phyloP scores from a whole-genome alignment of 2,888 invertebrate species.

The Uloborus plumipes region DNA sequence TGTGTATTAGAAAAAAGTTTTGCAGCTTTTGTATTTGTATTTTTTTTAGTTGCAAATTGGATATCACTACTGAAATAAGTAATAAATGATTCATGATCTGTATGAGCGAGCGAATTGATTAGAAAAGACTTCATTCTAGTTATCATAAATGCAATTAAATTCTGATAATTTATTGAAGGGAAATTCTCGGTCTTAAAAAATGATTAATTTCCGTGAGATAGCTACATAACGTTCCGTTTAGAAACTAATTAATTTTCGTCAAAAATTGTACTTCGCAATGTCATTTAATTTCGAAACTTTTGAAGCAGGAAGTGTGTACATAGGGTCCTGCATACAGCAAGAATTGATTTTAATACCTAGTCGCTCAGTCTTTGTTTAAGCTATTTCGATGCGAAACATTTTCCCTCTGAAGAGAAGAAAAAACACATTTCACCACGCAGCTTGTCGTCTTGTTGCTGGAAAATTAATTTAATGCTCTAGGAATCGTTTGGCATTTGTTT shows the following conservation, averaged over 20 bases:
- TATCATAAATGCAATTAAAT: no score
- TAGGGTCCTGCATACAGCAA: background rate
- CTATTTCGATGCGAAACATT: conserved; percentile 25
- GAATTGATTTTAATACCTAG: conserved; percentile 25
- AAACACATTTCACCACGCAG: conserved; percentile 8
- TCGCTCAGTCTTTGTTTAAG: conserved; percentile 5
- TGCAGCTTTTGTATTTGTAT: no score
- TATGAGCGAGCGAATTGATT: no score
- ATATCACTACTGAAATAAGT: no score
- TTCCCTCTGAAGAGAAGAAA: background rate
- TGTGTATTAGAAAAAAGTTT: no score
- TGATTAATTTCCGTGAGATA: no score
- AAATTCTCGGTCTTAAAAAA: no score
- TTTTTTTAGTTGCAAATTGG: no score
- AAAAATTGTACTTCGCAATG: conserved; percentile 1
- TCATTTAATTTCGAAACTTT: conserved; percentile 19
- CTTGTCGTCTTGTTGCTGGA: conserved; percentile 13
- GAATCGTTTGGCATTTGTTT: conserved; percentile 35
- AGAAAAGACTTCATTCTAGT: no score
- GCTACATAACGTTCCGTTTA: no score
- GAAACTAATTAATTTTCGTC: conserved; percentile 13
- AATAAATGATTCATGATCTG: no score
- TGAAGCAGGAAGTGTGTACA: background rate
- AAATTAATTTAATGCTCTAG: conserved; percentile 49
- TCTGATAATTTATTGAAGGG: no score